phyloP scores from a whole-genome alignment of 1,140 invertebrate species.

The Mycetomoellerius zeteki region DNA sequence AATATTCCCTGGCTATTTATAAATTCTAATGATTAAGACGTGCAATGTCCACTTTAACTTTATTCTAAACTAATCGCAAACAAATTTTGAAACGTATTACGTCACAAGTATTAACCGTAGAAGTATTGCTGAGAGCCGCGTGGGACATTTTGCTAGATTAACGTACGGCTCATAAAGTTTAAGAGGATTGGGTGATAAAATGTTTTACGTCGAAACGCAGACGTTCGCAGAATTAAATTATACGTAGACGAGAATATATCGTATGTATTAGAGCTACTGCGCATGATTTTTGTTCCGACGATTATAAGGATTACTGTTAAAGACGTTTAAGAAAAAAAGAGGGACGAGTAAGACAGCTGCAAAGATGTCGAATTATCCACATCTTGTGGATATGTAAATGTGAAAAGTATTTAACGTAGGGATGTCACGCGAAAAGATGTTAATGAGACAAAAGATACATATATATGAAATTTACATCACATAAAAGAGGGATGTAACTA shows the following conservation, averaged over 20 bases:
- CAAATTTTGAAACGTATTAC: conserved; percentile 28
- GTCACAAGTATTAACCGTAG: conserved; percentile 31
- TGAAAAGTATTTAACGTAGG: conserved; percentile 63
- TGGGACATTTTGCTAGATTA: conserved; percentile 34
- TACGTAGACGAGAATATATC: conserved; percentile 1
- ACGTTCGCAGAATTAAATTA: conserved; percentile 5
- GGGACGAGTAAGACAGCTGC: neutral
- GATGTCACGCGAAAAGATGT: conserved; percentile 23
- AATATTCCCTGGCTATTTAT: conserved; percentile 49
- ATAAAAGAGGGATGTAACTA: conserved; percentile 40
- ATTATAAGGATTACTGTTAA: conserved; percentile 55
- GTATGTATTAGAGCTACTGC: conserved; percentile 57
- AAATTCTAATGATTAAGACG: conserved; percentile 47
- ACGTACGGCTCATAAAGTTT: conserved; percentile 22
- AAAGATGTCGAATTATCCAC: conserved; percentile 44
- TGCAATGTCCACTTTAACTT: conserved; percentile 38
- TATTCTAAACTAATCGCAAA: conserved; percentile 50
- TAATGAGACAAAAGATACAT: conserved; percentile 13
- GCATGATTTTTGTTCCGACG: conserved; percentile 56
- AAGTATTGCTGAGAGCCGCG: conserved; percentile 18
- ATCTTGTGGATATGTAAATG: conserved; percentile 13
- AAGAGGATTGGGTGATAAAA: conserved; percentile 32
- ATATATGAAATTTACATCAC: conserved; percentile 62
- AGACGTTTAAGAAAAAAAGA: conserved; percentile 15
- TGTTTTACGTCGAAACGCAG: conserved; percentile 11